Base-by-base conservation (phyloP, 2,888 invertebrate genomes). In the Thera britannica region DNA sequence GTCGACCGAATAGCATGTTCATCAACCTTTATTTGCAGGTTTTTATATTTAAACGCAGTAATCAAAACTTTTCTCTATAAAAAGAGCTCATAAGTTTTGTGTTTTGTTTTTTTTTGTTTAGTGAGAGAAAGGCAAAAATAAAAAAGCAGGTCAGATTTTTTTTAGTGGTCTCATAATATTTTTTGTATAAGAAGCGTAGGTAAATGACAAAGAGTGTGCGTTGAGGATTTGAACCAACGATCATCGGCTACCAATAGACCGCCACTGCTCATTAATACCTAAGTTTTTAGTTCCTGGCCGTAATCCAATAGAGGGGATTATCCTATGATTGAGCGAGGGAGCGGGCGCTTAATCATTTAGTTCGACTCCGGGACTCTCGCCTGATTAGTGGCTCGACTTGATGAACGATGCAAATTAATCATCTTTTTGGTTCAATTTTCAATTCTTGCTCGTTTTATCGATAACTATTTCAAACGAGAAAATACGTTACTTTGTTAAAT, bases 221-320 rank as follows among this genome's bases (percentile, higher is more conserved):
- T 3, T 38, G 6, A 41, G 6, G 44, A 2, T 46, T 46, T 9
- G 9, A 46, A 46, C 44, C 1, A 46, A 46, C 3, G 9, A 46
- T 5, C 38, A 38, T 38, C 6, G 38, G 6, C 44, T 46, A 51
- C 51, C 7, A 51, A 2, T 51, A 52, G 34, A 0, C 52, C 3
- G 8, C 8, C 34, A 8, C 9, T 52, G 34, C 34, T 68, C 62
- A 72, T 72, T 72, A 71, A 67, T 67, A 69, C 54, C 58, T 60
- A 71, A 72, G 64, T 76, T 75, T 75, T 74, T 71, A 72, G 68
- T 69, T 71, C 68, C 71, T 75, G 73, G 75, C 73, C n/a, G 36
- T 71, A 62, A 72, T 73, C 76, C 75, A 75, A 75, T 70, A 67
- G 67, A 62, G 66, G 36, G 70, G 75, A 72, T 76, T 72, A 76